Evolutionary conservation across 1,140 invertebrate species (phyloP).

Genomic region (Zaprionus ornatus): DNA sequence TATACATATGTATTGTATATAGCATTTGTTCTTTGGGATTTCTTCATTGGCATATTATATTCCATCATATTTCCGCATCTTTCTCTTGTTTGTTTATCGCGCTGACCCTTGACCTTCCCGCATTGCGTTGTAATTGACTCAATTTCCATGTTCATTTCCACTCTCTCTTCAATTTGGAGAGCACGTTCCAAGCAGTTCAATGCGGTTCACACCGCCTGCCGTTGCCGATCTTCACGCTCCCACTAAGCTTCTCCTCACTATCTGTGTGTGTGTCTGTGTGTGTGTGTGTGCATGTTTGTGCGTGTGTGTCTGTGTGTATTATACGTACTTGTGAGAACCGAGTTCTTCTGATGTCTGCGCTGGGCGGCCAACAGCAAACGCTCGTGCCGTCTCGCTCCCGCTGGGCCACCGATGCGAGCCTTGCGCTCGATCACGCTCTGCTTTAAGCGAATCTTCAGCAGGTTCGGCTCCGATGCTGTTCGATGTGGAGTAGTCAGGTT

Average conservation of each 20-base stretch:
- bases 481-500: conserved; percentile 35
- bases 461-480: conserved; percentile 98
- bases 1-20: not conserved
- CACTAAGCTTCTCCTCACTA: not conserved
- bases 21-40: not conserved
- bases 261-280: conserved; percentile 6
- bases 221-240: not conserved
- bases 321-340: conserved; percentile 91
- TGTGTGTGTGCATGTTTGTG: conserved; percentile 27
- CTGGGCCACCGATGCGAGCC: conserved; percentile 89
- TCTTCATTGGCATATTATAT: not conserved
- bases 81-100: not conserved
- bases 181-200: conserved; percentile 25
- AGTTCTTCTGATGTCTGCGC: conserved; percentile 87
- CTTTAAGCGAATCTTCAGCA: conserved; percentile 97
- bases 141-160: conserved; percentile 32
- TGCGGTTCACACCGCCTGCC: conserved; percentile 24
- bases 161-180: not conserved
- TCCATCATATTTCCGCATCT: not conserved
- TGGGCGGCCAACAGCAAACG: conserved; percentile 89
- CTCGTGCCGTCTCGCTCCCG: conserved; percentile 93
- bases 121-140: conserved; percentile 25
- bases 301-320: conserved; percentile 26
- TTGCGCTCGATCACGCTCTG: conserved; percentile 96
- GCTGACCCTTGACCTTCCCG: conserved; percentile 28